Evolutionary conservation across 2,113 vertebrate genomes (phyloP).

Genomic region (Otolemur garnettii): DNA sequence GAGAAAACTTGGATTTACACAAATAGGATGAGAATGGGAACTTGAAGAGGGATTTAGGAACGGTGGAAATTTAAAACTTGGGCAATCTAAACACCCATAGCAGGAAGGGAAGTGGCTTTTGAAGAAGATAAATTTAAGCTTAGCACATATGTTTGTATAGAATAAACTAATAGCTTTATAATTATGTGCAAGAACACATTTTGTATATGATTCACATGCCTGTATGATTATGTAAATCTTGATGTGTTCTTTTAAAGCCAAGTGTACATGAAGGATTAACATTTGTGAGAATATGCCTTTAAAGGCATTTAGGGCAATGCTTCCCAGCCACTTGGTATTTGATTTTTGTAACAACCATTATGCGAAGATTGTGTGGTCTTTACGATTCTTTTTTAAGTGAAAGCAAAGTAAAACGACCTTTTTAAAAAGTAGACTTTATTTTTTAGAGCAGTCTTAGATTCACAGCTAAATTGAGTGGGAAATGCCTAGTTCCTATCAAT

Average conservation of each 20-base stretch:
- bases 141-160: slow-evolving; percentile 61
- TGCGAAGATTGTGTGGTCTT: slow-evolving; percentile 1
- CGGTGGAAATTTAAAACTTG: neutral
- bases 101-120: neutral
- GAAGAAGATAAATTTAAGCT: slow-evolving; percentile 50
- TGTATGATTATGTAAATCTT: slow-evolving; percentile 61
- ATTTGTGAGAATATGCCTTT: slow-evolving; percentile 61
- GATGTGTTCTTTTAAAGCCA: slow-evolving; percentile 65
- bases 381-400: neutral
- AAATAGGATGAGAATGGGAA: neutral
- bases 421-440: neutral
- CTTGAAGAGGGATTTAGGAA: neutral
- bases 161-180: slow-evolving; percentile 66
- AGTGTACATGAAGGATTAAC: slow-evolving; percentile 26
- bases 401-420: slow-evolving; percentile 24
- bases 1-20: neutral
- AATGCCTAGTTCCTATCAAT: neutral
- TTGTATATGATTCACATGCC: slow-evolving; percentile 70
- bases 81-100: neutral
- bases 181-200: slow-evolving; percentile 71
- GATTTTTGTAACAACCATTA: neutral
- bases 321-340: slow-evolving; percentile 53
- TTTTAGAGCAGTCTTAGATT: neutral
- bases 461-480: neutral
- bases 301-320: slow-evolving; percentile 59